Base-by-base conservation (phyloP, 2,797 vertebrate species). In the Avahi laniger region DNA sequence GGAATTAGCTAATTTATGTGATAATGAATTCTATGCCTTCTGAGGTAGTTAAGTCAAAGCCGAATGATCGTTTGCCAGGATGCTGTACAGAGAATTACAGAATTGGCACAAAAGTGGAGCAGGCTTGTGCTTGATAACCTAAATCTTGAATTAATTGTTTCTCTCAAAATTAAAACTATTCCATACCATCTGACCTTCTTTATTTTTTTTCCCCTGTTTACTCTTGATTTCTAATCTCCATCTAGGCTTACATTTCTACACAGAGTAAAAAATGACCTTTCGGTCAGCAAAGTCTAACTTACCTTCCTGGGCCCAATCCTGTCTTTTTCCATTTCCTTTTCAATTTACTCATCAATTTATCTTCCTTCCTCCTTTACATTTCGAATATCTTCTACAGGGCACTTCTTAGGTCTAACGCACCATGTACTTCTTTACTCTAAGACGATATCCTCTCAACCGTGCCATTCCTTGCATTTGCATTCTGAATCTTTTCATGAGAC, bases 21-120 rank as follows among this genome's bases (percentile, higher is more conserved):
- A 61, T 88, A 92, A 84, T 72, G 76, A 84, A n/a, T 84, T 94
- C 65, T 73, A 14, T 72, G 72, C 84, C 89, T 93, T 86, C 69
- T 72, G 17, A 72, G 76, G 83, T 87, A 78, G 89, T 93, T 94
- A 79, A 75, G 57, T 83, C 52, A 92, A 84, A 28, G 52, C 24
- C 33, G 89, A 70, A 67, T 1, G 17, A 70, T 54, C 18, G 26
- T 81, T 92, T 94, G 20, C 67, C 35, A 78, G 57, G 41, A 94
- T 70, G n/a, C 67, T 93, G 26, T 80, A n/a, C 2, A 5, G 57
- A 82, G 63, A 70, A 69, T 76, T 87, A 69, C 11, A 59, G 63
- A 87, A 69, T 57, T 81, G 81, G 30, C 4, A 1, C 22, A 30
- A 67, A 41, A 61, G 33, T 33, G 14, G 17, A 28, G 5, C 61